A percentile compares a stretch with the other conserved stretches of the same genome.
phyloP scores from a whole-genome alignment of 2,888 invertebrate species.

The Ashinkailepas kermadecensis region DNA sequence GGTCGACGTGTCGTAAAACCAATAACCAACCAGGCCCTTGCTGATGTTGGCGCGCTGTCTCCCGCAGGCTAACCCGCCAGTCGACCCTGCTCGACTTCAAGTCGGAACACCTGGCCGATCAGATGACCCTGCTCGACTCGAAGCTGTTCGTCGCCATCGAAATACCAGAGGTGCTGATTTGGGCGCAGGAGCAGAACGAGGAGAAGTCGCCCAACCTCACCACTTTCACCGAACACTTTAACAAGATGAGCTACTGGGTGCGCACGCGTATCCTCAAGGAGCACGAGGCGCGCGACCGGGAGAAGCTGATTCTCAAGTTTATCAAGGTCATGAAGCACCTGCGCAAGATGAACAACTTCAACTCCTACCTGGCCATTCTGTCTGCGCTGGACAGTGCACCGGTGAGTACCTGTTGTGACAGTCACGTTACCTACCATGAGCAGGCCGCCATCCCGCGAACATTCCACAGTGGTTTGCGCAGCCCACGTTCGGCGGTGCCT shows the following conservation, averaged over 20 bases:
- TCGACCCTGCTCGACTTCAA: constrained; percentile 81
- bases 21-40: no score
- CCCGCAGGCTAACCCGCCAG: constrained; percentile 38
- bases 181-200: constrained; percentile 96
- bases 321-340: constrained; percentile 98
- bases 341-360: constrained; percentile 95
- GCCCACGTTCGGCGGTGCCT: no score
- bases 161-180: constrained; percentile 91
- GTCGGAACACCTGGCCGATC: constrained; percentile 90
- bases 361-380: constrained; percentile 91
- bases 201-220: constrained; percentile 94
- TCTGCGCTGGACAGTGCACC: constrained; percentile 97
- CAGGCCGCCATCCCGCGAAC: no score
- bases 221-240: constrained; percentile 96
- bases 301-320: constrained; percentile 88
- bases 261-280: constrained; percentile 64
- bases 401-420: constrained; percentile 43
- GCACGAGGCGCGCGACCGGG: constrained; percentile 87
- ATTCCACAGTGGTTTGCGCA: no score
- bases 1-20: no score
- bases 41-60: constrained; percentile 53
- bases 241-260: constrained; percentile 96
- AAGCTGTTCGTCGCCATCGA: constrained; percentile 89
- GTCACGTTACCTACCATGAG: background rate
- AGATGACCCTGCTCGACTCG: constrained; percentile 94